phyloP scores from a whole-genome alignment of 2,888 invertebrate species.

The Caenorhabditis panamensis region DNA sequence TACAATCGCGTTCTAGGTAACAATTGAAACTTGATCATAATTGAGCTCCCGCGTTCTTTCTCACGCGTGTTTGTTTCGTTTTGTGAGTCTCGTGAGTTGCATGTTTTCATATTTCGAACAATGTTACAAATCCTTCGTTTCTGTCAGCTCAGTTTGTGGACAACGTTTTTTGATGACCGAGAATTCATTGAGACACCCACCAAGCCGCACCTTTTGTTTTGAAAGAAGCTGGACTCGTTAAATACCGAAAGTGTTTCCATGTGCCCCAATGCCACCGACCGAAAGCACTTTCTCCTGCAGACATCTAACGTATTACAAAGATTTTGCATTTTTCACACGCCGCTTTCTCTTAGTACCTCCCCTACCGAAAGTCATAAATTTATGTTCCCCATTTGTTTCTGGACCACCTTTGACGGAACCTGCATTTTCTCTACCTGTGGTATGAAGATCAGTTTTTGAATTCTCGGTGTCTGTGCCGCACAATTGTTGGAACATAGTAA shows the following conservation, averaged over 20 bases:
- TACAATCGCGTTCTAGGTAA: slow-evolving; percentile 28
- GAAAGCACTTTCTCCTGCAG: slow-evolving; percentile 16
- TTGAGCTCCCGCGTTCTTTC: slow-evolving; percentile 42
- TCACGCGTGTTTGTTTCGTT: slow-evolving; percentile 39
- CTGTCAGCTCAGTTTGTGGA: too few relatives aligned
- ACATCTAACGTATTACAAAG: slow-evolving; percentile 42
- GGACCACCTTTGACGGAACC: not conserved
- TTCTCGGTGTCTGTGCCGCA: not conserved
- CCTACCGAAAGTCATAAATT: slow-evolving; percentile 21
- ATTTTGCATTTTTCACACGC: slow-evolving; percentile 43
- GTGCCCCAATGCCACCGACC: slow-evolving; percentile 34
- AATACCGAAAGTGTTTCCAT: slow-evolving; percentile 57
- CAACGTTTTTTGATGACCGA: not conserved
- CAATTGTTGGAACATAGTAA: too few relatives aligned
- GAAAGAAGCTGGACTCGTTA: slow-evolving; percentile 36
- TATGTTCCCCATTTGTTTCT: not conserved
- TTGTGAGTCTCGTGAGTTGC: too few relatives aligned
- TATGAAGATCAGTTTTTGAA: too few relatives aligned
- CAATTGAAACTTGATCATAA: slow-evolving; percentile 54
- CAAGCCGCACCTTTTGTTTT: slow-evolving; percentile 12
- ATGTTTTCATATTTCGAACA: too few relatives aligned
- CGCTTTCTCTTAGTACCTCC: not conserved
- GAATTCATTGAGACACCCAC: not conserved
- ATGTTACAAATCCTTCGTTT: too few relatives aligned
- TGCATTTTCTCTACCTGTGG: too few relatives aligned